A percentile compares a stretch with the other conserved stretches of the same genome.
These are phyloP conservation scores for Fistularia commersonii DNA, from an alignment of 2,797 vertebrate genomes.

Conservation along the genomic window DNA sequence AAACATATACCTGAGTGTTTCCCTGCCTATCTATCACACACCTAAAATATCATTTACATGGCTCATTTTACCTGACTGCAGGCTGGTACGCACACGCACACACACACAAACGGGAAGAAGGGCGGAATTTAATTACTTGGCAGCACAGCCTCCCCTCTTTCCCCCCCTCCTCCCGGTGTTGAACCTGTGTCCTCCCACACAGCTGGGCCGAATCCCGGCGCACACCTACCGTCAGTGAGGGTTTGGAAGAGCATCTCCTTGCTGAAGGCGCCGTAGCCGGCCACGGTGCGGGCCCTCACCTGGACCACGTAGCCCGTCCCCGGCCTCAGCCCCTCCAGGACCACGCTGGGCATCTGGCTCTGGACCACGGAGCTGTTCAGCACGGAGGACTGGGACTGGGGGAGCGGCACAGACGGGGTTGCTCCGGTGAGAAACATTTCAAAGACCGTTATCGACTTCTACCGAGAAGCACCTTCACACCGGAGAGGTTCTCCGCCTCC, in stretches of 20 bases:
- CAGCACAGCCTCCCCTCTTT: constrained; percentile 24
- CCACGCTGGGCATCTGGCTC: constrained; percentile 82
- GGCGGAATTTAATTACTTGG: constrained; percentile 48
- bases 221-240: constrained; percentile 86
- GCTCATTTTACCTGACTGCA: constrained; percentile 31
- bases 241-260: constrained; percentile 97
- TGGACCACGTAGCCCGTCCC: constrained; percentile 90
- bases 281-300: constrained; percentile 88
- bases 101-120: too few species aligned
- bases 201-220: constrained; percentile 19
- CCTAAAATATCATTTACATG: constrained; percentile 16
- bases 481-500: too few species aligned
- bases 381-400: constrained; percentile 79
- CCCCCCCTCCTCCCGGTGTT: constrained; percentile 13
- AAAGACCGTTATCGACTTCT: too few species aligned
- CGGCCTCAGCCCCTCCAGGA: constrained; percentile 84
- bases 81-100: constrained; percentile 16
- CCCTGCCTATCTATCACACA: constrained; percentile 12
- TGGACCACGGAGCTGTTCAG: constrained; percentile 88
- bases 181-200: too few species aligned
- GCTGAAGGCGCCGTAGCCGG: constrained; percentile 90
- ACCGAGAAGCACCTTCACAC: background rate
- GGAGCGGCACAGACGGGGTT: constrained; percentile 12
- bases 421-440: too few species aligned
- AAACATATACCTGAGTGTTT: constrained; percentile 20